Conservation (phyloP, 2,888 invertebrate genomes). For the Platerodrilus igneus region DNA sequence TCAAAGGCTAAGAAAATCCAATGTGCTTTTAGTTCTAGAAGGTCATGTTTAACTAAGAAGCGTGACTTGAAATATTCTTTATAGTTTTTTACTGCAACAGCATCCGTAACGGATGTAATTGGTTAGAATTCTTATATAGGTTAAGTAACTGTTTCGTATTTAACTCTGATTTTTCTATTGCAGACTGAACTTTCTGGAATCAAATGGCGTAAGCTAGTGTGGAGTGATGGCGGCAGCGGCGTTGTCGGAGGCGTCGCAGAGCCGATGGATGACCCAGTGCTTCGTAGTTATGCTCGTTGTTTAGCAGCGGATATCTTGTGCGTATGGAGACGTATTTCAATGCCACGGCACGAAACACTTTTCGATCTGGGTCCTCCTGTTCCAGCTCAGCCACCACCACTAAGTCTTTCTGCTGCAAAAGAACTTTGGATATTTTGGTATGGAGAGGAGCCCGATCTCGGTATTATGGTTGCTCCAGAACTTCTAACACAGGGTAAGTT, state of each 20-base stretch:
- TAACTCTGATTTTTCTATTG: slow-evolving; percentile 49
- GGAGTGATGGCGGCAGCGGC: slow-evolving; percentile 64
- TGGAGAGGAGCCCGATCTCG: slow-evolving; percentile 91
- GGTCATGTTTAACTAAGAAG: too few relatives aligned
- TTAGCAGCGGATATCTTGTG: slow-evolving; percentile 92
- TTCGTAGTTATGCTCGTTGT: slow-evolving; percentile 86
- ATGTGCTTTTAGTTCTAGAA: too few relatives aligned
- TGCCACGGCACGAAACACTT: slow-evolving; percentile 44
- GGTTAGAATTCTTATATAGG: too few relatives aligned
- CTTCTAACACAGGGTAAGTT: slow-evolving; percentile 80
- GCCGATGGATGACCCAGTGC: slow-evolving; percentile 84
- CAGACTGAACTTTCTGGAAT: slow-evolving; percentile 99
- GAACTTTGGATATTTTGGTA: slow-evolving; percentile 99
- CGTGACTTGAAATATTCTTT: too few relatives aligned
- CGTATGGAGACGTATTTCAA: slow-evolving; percentile 91
- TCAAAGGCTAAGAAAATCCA: too few relatives aligned
- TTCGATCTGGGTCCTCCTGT: slow-evolving; percentile 52
- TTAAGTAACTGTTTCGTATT: too few relatives aligned
- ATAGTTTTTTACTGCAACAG: too few relatives aligned
- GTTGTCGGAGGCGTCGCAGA: slow-evolving; percentile 49
- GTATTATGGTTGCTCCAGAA: slow-evolving; percentile 78
- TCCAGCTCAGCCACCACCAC: slow-evolving; percentile 60
- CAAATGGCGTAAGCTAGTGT: slow-evolving; percentile 95
- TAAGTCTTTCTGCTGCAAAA: slow-evolving; percentile 83
- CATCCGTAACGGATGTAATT: too few relatives aligned